Conservation (phyloP, 37 sponge, comb jelly and placozoan genomes). For the Aplysina aerophoba region DNA sequence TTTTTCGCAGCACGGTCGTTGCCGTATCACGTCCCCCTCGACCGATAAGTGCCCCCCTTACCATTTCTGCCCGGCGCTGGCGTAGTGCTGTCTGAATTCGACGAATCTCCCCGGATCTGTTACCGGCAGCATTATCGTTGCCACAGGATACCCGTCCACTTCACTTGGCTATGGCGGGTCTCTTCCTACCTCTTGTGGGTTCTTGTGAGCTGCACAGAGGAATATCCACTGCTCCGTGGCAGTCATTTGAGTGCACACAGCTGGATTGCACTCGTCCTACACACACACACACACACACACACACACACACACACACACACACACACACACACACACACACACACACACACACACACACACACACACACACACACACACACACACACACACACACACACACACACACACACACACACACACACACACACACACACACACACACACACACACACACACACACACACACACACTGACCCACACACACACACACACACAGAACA, state of each 20-base stretch:
- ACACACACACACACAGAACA: slow-evolving; percentile 25
- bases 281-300: slow-evolving; percentile 8
- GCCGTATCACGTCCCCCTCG: too few relatives aligned
- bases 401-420: slow-evolving; percentile 31
- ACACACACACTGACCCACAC: background rate
- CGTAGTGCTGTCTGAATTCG: too few relatives aligned
- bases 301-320: slow-evolving; percentile 31
- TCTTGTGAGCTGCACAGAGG: slow-evolving; percentile 96
- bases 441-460: slow-evolving; percentile 37
- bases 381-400: slow-evolving; percentile 35
- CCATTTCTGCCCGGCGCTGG: too few relatives aligned
- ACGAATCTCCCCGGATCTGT: too few relatives aligned
- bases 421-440: slow-evolving; percentile 31
- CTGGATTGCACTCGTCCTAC: background rate
- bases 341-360: slow-evolving; percentile 39
- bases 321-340: slow-evolving; percentile 40
- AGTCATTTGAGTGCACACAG: slow-evolving; percentile 89
- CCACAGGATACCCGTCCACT: too few relatives aligned
- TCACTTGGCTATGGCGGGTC: too few relatives aligned
- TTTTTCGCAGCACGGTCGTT: too few relatives aligned
- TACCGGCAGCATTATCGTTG: too few relatives aligned
- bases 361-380: slow-evolving; percentile 35
- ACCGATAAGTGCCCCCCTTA: too few relatives aligned
- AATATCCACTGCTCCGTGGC: slow-evolving; percentile 96
- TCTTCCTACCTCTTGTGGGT: slow-evolving; percentile 84